Conservation (phyloP, 2,888 invertebrate genomes). For the Oscheius onirici region DNA sequence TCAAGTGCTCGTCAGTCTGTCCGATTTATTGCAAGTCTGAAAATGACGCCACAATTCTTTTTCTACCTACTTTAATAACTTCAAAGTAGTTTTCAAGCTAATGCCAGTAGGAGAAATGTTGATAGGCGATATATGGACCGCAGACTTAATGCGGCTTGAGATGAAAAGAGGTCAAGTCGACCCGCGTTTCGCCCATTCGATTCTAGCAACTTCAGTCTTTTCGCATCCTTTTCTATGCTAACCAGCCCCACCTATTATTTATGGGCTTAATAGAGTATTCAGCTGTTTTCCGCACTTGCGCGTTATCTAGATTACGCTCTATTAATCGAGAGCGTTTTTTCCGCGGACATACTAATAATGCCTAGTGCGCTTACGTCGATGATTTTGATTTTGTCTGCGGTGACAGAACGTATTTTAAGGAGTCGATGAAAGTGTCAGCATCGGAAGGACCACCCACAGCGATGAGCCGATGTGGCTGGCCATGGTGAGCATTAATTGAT, state of each 20-base stretch:
- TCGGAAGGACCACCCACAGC: constrained; percentile 24
- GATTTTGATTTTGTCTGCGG: not conserved
- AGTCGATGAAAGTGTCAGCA: constrained; percentile 26
- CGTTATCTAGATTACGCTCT: not conserved
- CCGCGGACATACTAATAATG: not conserved
- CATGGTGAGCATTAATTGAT: constrained; percentile 29
- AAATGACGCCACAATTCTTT: too few relatives aligned
- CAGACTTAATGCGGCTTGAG: constrained; percentile 27
- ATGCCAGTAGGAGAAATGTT: too few relatives aligned
- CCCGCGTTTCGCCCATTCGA: constrained; percentile 18
- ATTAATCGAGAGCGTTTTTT: not conserved
- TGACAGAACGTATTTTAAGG: not conserved
- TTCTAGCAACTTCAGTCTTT: constrained; percentile 4
- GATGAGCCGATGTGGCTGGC: constrained; percentile 30
- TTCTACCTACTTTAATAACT: too few relatives aligned
- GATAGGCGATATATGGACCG: constrained; percentile 3
- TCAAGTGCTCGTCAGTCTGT: too few relatives aligned
- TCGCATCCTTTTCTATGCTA: not conserved
- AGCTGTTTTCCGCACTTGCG: not conserved
- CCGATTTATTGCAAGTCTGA: too few relatives aligned
- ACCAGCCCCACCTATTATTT: not conserved
- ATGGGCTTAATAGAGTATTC: not conserved
- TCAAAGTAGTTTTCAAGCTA: too few relatives aligned
- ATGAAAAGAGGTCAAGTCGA: constrained; percentile 31
- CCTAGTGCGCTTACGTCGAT: constrained; percentile 8